phyloP scores from a whole-genome alignment of 1,140 invertebrate genomes.

The Sycophaga agraensis region DNA sequence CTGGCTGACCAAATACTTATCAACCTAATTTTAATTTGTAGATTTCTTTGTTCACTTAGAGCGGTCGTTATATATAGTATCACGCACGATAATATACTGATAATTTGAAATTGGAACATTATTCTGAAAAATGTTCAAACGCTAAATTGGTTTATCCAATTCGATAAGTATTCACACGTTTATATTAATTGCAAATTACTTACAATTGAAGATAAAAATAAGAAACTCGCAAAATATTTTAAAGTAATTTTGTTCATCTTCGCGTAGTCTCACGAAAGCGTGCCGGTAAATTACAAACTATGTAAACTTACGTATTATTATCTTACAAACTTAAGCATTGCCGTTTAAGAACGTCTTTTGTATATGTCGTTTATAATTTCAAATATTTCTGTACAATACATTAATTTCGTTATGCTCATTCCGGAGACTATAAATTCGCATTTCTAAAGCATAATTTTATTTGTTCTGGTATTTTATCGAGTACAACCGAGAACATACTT shows the following conservation, averaged over 20 bases:
- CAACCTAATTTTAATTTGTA: conserved; percentile 27
- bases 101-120: conserved; percentile 16
- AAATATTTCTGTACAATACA: conserved; percentile 26
- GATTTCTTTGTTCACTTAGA: conserved; percentile 10
- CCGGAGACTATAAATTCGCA: conserved; percentile 23
- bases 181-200: neutral
- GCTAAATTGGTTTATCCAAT: conserved; percentile 3
- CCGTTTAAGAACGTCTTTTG: conserved; percentile 12
- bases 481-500: conserved; percentile 18
- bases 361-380: conserved; percentile 22
- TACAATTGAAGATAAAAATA: neutral
- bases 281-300: conserved; percentile 19
- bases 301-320: conserved; percentile 18
- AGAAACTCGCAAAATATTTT: conserved; percentile 15
- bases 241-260: neutral
- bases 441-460: conserved; percentile 25
- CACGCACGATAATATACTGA: conserved; percentile 16
- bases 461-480: neutral
- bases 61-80: conserved; percentile 14
- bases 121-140: conserved; percentile 5
- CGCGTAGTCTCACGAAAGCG: conserved; percentile 1
- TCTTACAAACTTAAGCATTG: conserved; percentile 26
- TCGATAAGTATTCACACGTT: conserved; percentile 3
- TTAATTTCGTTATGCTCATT: conserved; percentile 20
- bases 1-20: conserved; percentile 43